phyloP scores from a whole-genome alignment of 2,113 vertebrate genomes.

The Oplegnathus fasciatus region DNA sequence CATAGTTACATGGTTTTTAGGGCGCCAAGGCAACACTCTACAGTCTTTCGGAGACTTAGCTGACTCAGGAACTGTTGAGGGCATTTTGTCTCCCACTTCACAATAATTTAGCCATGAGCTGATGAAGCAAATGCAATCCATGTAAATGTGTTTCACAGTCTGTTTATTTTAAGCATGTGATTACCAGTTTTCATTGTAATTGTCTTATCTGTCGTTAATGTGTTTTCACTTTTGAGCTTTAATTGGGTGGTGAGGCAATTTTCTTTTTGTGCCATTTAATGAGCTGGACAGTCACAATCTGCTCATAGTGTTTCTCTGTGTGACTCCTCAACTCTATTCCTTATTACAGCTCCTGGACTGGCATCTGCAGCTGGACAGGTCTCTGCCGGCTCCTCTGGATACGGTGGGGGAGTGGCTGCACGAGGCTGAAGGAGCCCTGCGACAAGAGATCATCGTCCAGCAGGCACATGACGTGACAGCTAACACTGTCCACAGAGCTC shows the following conservation, averaged over 20 bases:
- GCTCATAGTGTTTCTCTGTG: not conserved
- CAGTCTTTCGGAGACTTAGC: not conserved
- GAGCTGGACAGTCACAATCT: not conserved
- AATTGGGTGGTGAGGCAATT: not conserved
- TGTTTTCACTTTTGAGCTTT: not conserved
- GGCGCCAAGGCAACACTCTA: not conserved
- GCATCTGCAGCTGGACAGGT: slow-evolving; percentile 94
- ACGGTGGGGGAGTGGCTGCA: slow-evolving; percentile 94
- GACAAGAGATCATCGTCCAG: slow-evolving; percentile 90
- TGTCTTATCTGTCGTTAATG: not conserved
- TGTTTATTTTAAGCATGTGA: not conserved
- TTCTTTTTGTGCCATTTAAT: not conserved
- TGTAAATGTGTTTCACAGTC: not conserved
- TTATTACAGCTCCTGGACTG: slow-evolving; percentile 91
- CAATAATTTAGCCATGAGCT: not conserved
- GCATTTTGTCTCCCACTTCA: not conserved
- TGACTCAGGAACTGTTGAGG: not conserved
- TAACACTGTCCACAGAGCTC: slow-evolving; percentile 89
- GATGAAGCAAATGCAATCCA: not conserved
- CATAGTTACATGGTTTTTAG: not conserved
- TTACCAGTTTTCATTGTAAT: not conserved
- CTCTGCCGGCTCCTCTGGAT: slow-evolving; percentile 92
- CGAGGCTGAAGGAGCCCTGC: slow-evolving; percentile 90
- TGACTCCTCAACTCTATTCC: slow-evolving; percentile 20
- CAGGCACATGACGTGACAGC: slow-evolving; percentile 93